phyloP scores from a whole-genome alignment of 2,797 vertebrate species.

The Centroberyx gerrardi region DNA sequence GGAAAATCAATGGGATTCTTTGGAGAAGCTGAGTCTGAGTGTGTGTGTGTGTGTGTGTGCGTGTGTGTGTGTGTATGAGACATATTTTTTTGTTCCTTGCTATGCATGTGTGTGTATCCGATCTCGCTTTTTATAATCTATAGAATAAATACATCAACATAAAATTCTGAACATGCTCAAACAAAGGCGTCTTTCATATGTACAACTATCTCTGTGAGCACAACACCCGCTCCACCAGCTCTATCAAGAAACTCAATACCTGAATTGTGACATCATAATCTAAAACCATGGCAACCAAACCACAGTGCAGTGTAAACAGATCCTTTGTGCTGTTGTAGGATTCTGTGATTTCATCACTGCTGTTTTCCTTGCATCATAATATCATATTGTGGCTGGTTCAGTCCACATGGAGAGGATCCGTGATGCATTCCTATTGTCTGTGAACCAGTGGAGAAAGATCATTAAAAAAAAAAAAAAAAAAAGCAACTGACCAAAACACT shows the following conservation, averaged over 20 bases:
- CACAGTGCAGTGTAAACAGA: constrained; percentile 55
- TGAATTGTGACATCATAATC: constrained; percentile 51
- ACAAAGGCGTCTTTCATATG: constrained; percentile 25
- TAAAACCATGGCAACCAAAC: constrained; percentile 61
- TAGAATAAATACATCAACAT: constrained; percentile 41
- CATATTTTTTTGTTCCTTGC: constrained; percentile 7
- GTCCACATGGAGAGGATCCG: background rate
- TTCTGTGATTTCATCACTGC: constrained; percentile 64
- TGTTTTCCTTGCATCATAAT: constrained; percentile 56
- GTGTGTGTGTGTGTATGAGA: background rate
- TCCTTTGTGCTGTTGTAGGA: constrained; percentile 43
- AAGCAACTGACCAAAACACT: background rate
- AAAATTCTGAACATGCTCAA: constrained; percentile 15
- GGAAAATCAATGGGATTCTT: constrained; percentile 76
- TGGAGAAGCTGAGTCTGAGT: constrained; percentile 42
- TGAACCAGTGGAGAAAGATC: background rate
- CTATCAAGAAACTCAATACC: constrained; percentile 48
- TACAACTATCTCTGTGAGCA: background rate
- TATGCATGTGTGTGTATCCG: constrained; percentile 13
- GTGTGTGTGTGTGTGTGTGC: constrained; percentile 29
- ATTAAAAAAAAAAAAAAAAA: background rate
- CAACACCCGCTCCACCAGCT: background rate
- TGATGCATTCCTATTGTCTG: background rate
- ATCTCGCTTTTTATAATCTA: constrained; percentile 28
- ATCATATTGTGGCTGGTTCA: constrained; percentile 5